Evolutionary conservation across 2,113 vertebrate species (phyloP), one percentile per base, ranked within the genome.

Genomic region (Athene noctua): DNA sequence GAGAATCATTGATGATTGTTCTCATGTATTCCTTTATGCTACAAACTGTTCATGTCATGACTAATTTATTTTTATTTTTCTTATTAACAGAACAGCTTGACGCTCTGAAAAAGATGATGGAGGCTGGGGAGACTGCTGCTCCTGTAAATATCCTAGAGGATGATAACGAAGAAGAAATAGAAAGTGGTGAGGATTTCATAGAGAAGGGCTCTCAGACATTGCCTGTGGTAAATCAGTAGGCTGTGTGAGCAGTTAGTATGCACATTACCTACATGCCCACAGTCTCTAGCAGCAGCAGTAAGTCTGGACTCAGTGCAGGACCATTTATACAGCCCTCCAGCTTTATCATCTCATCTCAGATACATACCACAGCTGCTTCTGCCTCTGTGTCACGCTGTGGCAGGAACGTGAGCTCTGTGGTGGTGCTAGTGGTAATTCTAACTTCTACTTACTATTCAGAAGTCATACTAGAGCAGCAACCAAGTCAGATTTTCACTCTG

Each of bases 51-150:
- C 4, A 2, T 65, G 54, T 58, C 51, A 14, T 5, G 8, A 49
- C 30, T 94, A 84, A 93, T 62, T 71, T 44, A 5, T 80, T 58
- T 92, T 86, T 92, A 27, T 97, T 84, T 93, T 82, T 97, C 82
- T 71, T 79, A 71, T 62, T 86, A 92, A 98, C 97, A 99, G 99
- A 99, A 92, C 99, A 99, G 96, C 98, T 99, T 8, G 99, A 99
- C 95, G 98, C 99, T 58, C 98, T 99, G 96, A 99, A 99, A 97
- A 99, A 99, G 91, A 98, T 99, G 98, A 99, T 99, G 99, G 99
- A 99, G 92, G 99, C 99, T 44, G 99, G 99, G 59, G 99, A 99
- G 96, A 99, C 99, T 2, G 98, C 99, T 94, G 98, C 99, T 38
- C 99, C 99, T 3, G 99, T 98, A 46, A 99, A 97, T 95, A 99